Evolutionary conservation across 2,113 vertebrate genomes (phyloP).

Genomic region (Microtus montanus): DNA sequence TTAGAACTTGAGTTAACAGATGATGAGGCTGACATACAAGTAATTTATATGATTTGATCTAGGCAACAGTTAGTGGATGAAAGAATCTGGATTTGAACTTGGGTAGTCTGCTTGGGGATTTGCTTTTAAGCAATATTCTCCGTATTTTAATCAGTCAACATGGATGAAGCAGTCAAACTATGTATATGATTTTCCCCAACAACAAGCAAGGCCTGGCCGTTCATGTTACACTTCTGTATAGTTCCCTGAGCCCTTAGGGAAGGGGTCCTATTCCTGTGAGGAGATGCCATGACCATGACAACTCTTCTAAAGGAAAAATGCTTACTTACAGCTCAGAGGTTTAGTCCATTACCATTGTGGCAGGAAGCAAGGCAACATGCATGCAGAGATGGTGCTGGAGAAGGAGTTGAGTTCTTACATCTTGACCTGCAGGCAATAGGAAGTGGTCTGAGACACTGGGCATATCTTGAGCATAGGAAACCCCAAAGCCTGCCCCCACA

Average conservation of each 20-base stretch:
- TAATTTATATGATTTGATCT: background rate
- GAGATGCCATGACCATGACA: no score
- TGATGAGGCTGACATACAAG: background rate
- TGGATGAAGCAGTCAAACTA: background rate
- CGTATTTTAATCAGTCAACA: background rate
- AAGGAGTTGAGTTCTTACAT: background rate
- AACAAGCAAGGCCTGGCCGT: no score
- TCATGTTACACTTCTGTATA: background rate
- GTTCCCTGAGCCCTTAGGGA: background rate
- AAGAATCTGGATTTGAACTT: background rate
- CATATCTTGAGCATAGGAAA: no score
- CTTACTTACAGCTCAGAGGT: no score
- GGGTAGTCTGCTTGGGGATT: background rate
- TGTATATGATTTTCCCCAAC: background rate
- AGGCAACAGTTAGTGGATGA: background rate
- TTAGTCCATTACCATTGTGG: no score
- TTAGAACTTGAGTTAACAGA: background rate
- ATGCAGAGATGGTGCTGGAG: background rate
- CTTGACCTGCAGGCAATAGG: background rate
- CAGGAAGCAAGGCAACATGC: no score
- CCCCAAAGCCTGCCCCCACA: no score
- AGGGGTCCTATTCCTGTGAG: background rate
- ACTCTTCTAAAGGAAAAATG: no score
- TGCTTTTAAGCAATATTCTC: background rate
- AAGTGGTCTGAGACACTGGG: no score